A percentile compares a stretch with the other conserved stretches of the same genome.
phyloP scores from a whole-genome alignment of 1,140 invertebrate genomes.

The roundworm (Caenorhabditis elegans) region DNA sequence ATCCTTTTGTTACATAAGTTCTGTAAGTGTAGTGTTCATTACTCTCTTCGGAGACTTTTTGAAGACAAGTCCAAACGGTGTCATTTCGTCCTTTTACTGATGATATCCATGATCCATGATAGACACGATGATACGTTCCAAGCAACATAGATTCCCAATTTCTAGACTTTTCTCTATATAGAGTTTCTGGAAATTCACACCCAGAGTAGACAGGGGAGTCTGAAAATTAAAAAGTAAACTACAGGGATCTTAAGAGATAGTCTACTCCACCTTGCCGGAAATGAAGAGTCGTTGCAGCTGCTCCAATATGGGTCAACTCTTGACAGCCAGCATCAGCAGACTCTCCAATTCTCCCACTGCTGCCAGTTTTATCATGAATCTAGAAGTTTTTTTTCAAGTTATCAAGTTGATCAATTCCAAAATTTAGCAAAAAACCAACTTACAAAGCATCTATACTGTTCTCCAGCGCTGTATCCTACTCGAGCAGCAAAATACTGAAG shows the following conservation, averaged over 20 bases:
- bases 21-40: background rate
- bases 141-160: background rate
- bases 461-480: slow-evolving; percentile 22
- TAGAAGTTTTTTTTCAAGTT: background rate
- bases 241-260: background rate
- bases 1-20: slow-evolving; percentile 27
- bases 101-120: slow-evolving; percentile 32
- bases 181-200: slow-evolving; percentile 11
- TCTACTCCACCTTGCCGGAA: slow-evolving; percentile 11
- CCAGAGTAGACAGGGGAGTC: background rate
- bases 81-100: slow-evolving; percentile 16
- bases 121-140: background rate
- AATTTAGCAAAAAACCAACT: background rate
- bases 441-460: slow-evolving; percentile 38
- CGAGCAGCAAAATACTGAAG: slow-evolving; percentile 18
- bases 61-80: slow-evolving; percentile 28
- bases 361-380: slow-evolving; percentile 19
- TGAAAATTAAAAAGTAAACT: background rate
- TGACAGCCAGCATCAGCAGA: slow-evolving; percentile 34
- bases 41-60: background rate
- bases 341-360: slow-evolving; percentile 5
- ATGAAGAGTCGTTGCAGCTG: slow-evolving; percentile 27
- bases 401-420: background rate
- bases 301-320: slow-evolving; percentile 34
- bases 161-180: background rate